These are phyloP conservation scores for Premnoplex brunnescens DNA, from an alignment of 2,797 vertebrate species.

Conservation along the genomic window DNA sequence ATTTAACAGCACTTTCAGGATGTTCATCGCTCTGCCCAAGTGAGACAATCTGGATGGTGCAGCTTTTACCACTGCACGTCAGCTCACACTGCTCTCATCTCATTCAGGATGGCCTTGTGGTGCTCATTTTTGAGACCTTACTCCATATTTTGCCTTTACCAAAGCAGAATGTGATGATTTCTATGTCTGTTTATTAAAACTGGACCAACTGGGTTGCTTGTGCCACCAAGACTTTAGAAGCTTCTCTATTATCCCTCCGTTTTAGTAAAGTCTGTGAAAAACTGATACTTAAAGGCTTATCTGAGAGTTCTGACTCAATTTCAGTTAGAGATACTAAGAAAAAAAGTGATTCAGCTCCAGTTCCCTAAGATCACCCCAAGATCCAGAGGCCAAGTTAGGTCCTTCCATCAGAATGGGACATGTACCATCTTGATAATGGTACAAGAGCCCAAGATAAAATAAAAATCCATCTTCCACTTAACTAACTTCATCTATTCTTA, in stretches of 20 bases:
- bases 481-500: not conserved
- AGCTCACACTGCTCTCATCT: not conserved
- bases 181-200: not conserved
- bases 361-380: no score
- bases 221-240: not conserved
- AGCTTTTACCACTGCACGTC: not conserved
- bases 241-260: fast-evolving
- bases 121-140: not conserved
- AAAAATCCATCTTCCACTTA: not conserved
- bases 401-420: not conserved
- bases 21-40: not conserved
- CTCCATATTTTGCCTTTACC: not conserved
- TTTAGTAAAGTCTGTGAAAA: fast-evolving
- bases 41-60: no score
- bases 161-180: not conserved
- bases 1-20: not conserved
- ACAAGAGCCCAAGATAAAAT: not conserved
- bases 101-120: fast-evolving
- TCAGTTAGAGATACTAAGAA: not conserved
- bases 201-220: not conserved
- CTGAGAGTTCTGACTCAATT: not conserved
- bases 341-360: not conserved
- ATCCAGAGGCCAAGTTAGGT: not conserved
- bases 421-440: fast-evolving
- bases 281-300: not conserved